A percentile compares a stretch with the other conserved stretches of the same genome.
These are phyloP conservation scores for Perca flavescens DNA, from an alignment of 2,113 vertebrate species.

Conservation along the genomic window DNA sequence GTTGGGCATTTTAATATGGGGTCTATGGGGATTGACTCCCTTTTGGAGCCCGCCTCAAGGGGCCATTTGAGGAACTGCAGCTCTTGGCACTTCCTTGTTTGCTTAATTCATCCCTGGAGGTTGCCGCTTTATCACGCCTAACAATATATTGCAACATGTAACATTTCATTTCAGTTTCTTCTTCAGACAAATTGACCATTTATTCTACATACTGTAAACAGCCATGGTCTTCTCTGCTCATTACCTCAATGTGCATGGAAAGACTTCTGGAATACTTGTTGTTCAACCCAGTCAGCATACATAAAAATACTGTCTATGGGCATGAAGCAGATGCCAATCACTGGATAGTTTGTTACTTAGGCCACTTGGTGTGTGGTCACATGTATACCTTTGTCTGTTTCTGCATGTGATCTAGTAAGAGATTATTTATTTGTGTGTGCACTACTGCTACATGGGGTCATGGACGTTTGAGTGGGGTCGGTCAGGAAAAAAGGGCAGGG, in stretches of 20 bases:
- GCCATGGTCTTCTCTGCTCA: constrained; percentile 11
- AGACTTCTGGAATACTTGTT: background rate
- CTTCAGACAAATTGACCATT: background rate
- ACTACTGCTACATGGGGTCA: background rate
- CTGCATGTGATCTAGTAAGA: constrained; percentile 1
- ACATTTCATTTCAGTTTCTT: background rate
- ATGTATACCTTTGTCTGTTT: background rate
- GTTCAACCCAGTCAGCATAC: background rate
- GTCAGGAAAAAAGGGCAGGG: constrained; percentile 17
- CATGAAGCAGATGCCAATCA: background rate
- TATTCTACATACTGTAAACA: background rate
- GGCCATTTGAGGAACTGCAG: no score
- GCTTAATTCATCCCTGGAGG: no score
- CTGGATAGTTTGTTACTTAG: background rate
- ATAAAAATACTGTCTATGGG: constrained; percentile 11
- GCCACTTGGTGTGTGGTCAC: background rate
- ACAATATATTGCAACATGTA: background rate
- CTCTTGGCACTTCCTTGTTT: no score
- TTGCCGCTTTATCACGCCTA: background rate
- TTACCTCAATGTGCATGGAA: constrained; percentile 6
- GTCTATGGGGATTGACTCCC: no score
- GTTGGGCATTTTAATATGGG: no score
- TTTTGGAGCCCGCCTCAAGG: no score
- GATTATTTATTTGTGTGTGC: background rate
- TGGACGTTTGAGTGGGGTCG: background rate